Percentiles rank a stretch among this genome's conserved stretches.
These are phyloP conservation scores for Drosophila tsacasi DNA, from an alignment of 1,140 invertebrate species.

Conservation along the genomic window DNA sequence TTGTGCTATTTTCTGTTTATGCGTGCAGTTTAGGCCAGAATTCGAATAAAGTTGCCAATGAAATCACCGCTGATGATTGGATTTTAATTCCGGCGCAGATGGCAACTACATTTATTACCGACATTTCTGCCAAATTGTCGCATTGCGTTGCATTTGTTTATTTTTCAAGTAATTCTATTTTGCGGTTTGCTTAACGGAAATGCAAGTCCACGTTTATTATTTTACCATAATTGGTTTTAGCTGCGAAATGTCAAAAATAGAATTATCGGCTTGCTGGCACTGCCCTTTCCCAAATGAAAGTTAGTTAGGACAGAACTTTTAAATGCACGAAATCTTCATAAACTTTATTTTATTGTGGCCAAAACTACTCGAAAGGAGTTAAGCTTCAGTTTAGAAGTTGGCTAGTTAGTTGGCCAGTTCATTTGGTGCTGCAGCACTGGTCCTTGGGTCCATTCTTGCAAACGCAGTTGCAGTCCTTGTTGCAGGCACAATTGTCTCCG, in stretches of 20 bases:
- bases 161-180: slow-evolving; percentile 39
- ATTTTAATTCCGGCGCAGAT: slow-evolving; percentile 38
- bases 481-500: slow-evolving; percentile 64
- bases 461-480: slow-evolving; percentile 62
- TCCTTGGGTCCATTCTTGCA: slow-evolving; percentile 71
- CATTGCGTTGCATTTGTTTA: slow-evolving; percentile 35
- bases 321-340: slow-evolving; percentile 40
- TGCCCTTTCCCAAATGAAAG: neutral
- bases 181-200: slow-evolving; percentile 43
- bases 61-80: slow-evolving; percentile 33
- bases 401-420: slow-evolving; percentile 23
- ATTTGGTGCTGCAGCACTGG: slow-evolving; percentile 70
- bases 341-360: slow-evolving; percentile 37
- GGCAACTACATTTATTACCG: slow-evolving; percentile 26
- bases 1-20: slow-evolving; percentile 8
- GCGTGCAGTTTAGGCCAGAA: slow-evolving; percentile 2
- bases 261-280: slow-evolving; percentile 11
- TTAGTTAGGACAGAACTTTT: slow-evolving; percentile 12
- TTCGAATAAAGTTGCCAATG: slow-evolving; percentile 8
- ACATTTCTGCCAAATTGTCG: slow-evolving; percentile 33
- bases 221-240: slow-evolving; percentile 32
- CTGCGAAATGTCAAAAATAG: slow-evolving; percentile 6
- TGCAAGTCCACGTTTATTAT: slow-evolving; percentile 29
- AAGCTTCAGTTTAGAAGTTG: slow-evolving; percentile 21
- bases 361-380: slow-evolving; percentile 22